Base-by-base conservation (phyloP, 2,113 vertebrate species). In the Hippocampus guttulatus region DNA sequence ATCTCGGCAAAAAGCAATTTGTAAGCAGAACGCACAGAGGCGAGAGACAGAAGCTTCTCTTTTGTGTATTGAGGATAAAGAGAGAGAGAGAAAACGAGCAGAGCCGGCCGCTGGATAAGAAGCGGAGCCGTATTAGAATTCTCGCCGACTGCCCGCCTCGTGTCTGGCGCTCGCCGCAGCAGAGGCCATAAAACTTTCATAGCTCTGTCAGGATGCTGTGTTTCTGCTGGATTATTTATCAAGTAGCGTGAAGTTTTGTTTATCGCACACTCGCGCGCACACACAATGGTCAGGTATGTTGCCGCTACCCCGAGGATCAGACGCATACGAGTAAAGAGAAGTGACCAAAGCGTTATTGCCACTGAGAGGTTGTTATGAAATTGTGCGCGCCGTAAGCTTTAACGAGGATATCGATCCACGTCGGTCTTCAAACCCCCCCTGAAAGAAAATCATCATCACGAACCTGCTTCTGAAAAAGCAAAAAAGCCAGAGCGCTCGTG, bases 221-320 rank as follows among this genome's bases (percentile, higher is more conserved):
- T 88, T 89, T 87, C 85, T 87, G 60, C 68, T 92, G 84, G 89
- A 91, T 91, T 91, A 91, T 92, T 91, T 86, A 91, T 92, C 78
- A 92, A 84, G 85, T 85, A 71, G 77, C 70, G 73, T 79, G 78
- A 74, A 85, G 82, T 83, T 90, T 83, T 90, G 88, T 91, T 91
- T 90, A 91, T 91, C 86, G 87, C 81, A 83, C 73, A 69, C 74
- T 75, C 87, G 82, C 85, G 87, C 79, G 83, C 71, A 71, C 51
- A 8, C 51, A 6, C 5, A 38, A 38, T 70, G 52, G 77, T 72
- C 85, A 90, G 85, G 84, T 88, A 84, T n/a, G 63, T 43, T 43
- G 10, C 40, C 38, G 21, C 40, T 58, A 27, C 5, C 23, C 55
- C 25, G 21, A 58, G 55, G 55, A 27, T 58, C 25, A 27, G 23